Evolutionary conservation across 2,797 vertebrate species (phyloP), one percentile per base, ranked within the genome.

Genomic region (Macropodus opercularis): DNA sequence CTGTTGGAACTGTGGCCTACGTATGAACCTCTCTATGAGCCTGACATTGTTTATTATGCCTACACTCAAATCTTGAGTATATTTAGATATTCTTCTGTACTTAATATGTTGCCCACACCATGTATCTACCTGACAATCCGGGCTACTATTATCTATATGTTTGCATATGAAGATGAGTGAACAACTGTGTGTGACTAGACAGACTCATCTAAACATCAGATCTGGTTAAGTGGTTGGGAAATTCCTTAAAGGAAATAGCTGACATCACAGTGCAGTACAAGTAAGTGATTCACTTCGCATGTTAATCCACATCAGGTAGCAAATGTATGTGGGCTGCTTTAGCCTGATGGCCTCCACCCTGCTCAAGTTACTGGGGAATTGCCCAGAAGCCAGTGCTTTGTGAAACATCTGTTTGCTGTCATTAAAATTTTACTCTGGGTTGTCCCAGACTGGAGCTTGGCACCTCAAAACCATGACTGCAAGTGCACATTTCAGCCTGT

Each of bases 281-380:
- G 34, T 35, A 46, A 10, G 39, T 76, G 75, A 82, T 49, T 83
- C 63, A 69, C 31, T 70, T n/a, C 64, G 72, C 52, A 21, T 22
- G 46, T 69, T 60, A 43, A 74, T 81, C 72, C 77, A 72, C 68
- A 63, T 66, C 69, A 84, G 83, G 83, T 87, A 81, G 58, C 58
- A 66, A 22, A 60, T 2, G 24, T 21, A 39, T 44, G 51, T 66
- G 56, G 60, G 49, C 47, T 36, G 71, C 53, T 59, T 75, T 58
- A 62, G 43, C 42, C 70, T 1, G 48, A 63, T 48, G 29, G 39
- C 55, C 58, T 75, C 76, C 56, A 57, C 66, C 72, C 75, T 34
- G 46, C 38, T 73, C 6, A 3, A 17, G 49, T 66, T 56, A 79
- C 70, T 63, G 27, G 65, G 78, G 76, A 67, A 75, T 68, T 65